A percentile compares a stretch with the other conserved stretches of the same genome.
Conservation (phyloP, 2,888 invertebrate species). For the Apodemia zela region DNA sequence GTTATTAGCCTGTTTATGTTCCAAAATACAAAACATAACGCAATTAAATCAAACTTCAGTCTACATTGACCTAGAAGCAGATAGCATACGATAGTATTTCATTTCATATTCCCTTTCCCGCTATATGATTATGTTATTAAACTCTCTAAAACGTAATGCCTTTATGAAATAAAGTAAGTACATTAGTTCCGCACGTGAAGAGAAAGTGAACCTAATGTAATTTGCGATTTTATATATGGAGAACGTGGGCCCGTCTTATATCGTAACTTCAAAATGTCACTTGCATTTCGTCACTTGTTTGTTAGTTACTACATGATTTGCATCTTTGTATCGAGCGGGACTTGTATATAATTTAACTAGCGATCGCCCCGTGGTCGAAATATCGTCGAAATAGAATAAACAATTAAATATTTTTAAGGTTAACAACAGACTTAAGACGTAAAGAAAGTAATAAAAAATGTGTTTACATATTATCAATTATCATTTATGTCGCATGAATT, state of each 20-base stretch:
- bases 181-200: slow-evolving; percentile 39
- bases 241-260: slow-evolving; percentile 33
- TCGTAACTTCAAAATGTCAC: slow-evolving; percentile 33
- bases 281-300: slow-evolving; percentile 21
- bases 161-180: slow-evolving; percentile 6
- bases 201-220: slow-evolving; percentile 53
- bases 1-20: background rate
- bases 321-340: background rate
- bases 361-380: no score
- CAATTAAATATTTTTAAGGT: no score
- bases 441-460: no score
- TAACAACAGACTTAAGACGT: no score
- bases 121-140: background rate
- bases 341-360: background rate
- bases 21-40: background rate
- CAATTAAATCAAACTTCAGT: background rate
- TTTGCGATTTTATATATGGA: slow-evolving; percentile 34
- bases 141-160: slow-evolving; percentile 4
- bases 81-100: background rate
- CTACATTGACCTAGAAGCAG: background rate
- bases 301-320: slow-evolving; percentile 3
- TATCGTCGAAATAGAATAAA: no score
- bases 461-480: no score
- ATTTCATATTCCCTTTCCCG: background rate
- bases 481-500: no score